Conservation (phyloP, 2,113 vertebrate genomes). For the Lichenostomus cassidix region DNA sequence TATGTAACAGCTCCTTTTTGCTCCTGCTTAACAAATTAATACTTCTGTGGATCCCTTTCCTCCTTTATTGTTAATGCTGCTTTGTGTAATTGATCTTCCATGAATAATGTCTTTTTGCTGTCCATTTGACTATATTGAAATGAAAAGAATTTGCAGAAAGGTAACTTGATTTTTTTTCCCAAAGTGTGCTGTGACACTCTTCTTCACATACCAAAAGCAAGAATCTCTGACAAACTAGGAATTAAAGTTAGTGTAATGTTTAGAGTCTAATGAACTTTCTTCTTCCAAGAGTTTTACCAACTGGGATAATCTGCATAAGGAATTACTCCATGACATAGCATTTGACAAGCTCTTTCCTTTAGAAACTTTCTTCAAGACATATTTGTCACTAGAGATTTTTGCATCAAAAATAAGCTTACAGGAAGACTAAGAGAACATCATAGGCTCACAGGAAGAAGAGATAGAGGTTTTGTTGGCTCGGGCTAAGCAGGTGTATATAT, state of each 20-base stretch:
- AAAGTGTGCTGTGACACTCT: background rate
- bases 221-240: background rate
- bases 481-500: background rate
- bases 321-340: background rate
- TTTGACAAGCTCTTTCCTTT: background rate
- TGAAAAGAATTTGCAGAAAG: background rate
- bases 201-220: background rate
- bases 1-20: background rate
- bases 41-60: background rate
- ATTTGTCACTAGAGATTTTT: background rate
- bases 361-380: background rate
- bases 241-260: background rate
- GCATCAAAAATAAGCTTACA: background rate
- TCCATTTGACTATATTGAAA: background rate
- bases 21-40: background rate
- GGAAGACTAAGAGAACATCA: background rate
- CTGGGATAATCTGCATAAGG: background rate
- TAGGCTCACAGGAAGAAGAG: background rate
- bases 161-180: background rate
- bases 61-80: background rate
- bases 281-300: background rate
- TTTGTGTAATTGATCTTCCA: background rate
- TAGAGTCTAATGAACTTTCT: background rate
- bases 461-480: background rate
- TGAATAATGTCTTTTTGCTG: background rate